Evolutionary conservation across 2,113 vertebrate genomes (phyloP).

Genomic region (Pterocles orientalis): DNA sequence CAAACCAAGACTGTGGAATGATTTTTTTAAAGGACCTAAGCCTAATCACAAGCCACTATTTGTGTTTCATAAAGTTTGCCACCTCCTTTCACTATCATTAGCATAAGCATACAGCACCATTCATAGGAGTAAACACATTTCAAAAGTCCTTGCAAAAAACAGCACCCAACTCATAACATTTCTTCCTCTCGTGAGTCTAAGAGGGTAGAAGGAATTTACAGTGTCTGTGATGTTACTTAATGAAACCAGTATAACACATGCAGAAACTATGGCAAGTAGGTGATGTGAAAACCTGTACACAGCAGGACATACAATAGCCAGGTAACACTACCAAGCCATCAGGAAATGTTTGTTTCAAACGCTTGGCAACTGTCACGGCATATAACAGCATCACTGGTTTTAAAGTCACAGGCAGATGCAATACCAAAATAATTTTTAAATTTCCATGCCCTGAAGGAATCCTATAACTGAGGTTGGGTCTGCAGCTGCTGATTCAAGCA

Average conservation of each 20-base stretch:
- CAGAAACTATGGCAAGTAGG: background rate
- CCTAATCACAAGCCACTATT: background rate
- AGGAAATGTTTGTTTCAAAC: background rate
- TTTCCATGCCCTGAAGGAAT: background rate
- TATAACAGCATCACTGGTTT: background rate
- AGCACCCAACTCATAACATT: background rate
- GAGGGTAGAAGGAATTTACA: background rate
- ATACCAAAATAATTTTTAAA: background rate
- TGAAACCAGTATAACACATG: background rate
- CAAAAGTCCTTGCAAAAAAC: background rate
- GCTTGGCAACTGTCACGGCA: background rate
- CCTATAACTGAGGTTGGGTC: background rate
- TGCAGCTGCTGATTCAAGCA: background rate
- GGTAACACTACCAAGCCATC: background rate
- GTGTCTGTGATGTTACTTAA: background rate
- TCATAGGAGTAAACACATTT: background rate
- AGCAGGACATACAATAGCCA: background rate
- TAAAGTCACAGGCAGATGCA: background rate
- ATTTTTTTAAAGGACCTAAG: background rate
- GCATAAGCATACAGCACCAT: background rate
- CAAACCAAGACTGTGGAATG: background rate
- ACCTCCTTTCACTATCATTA: background rate
- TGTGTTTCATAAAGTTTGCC: background rate
- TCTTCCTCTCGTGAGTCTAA: background rate
- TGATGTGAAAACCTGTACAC: background rate